Conservation (phyloP, 2,113 vertebrate species). For the Macroglossus sobrinus region DNA sequence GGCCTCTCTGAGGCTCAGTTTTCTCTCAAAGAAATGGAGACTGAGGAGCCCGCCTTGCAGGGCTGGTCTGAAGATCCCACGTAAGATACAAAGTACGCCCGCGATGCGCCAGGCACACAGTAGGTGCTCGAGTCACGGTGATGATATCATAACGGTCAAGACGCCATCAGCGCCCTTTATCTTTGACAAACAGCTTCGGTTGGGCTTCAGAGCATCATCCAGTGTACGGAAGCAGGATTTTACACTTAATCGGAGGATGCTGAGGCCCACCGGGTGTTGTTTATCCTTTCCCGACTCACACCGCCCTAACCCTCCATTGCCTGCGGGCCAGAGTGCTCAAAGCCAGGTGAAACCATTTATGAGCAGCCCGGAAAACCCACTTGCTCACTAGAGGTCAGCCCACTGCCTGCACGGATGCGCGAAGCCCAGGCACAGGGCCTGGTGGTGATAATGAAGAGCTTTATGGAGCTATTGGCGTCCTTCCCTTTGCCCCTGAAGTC, state of each 20-base stretch:
- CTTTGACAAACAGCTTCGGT: background rate
- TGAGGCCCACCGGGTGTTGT: fast-evolving
- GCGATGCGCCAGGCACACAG: fast-evolving
- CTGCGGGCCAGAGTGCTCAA: background rate
- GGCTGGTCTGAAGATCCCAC: background rate
- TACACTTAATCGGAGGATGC: background rate
- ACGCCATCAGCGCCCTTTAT: fast-evolving
- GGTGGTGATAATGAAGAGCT: background rate
- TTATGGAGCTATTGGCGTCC: fast-evolving
- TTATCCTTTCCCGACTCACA: background rate
- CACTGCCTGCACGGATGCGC: background rate
- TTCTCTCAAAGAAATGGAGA: background rate
- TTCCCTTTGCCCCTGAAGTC: background rate
- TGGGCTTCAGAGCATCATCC: background rate
- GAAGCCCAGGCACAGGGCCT: background rate
- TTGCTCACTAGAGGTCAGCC: too few species aligned
- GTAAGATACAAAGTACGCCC: fast-evolving
- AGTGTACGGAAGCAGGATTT: background rate
- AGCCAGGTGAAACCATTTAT: background rate
- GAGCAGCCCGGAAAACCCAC: background rate
- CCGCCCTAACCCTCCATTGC: background rate
- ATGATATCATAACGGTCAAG: fast-evolving
- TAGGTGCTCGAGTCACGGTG: background rate
- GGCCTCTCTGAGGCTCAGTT: background rate
- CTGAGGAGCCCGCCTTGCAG: background rate